phyloP scores from a whole-genome alignment of 2,113 vertebrate genomes.

The Onychostoma macrolepis region DNA sequence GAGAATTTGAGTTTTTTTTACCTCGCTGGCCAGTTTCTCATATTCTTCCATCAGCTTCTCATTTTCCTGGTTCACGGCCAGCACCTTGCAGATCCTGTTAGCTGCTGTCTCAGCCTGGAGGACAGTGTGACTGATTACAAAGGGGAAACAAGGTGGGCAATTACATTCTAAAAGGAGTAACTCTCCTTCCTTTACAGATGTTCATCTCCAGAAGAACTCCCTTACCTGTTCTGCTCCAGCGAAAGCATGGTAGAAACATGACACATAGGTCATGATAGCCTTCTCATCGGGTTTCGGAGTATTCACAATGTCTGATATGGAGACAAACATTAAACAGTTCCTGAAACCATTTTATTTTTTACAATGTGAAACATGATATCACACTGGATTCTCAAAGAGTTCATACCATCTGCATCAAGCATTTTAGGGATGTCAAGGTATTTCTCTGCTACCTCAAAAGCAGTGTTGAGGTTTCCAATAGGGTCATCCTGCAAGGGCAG shows the following conservation, averaged over 20 bases:
- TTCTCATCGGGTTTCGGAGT: conserved; percentile 91
- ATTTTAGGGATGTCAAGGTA: conserved; percentile 76
- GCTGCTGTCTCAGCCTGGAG: conserved; percentile 56
- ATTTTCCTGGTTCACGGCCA: conserved; percentile 55
- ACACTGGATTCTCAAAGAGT: not conserved
- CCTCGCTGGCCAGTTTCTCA: conserved; percentile 56
- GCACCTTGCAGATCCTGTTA: conserved; percentile 57
- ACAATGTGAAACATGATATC: not conserved
- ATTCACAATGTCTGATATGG: conserved; percentile 84
- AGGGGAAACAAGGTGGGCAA: conserved; percentile 42
- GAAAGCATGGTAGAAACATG: conserved; percentile 92
- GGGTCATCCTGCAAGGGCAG: conserved; percentile 66
- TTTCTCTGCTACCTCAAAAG: conserved; percentile 71
- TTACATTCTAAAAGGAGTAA: conserved; percentile 37
- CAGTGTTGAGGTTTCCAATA: conserved; percentile 69
- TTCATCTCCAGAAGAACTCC: not conserved
- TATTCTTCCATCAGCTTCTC: conserved; percentile 57
- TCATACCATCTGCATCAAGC: conserved; percentile 77
- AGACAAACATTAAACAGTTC: not conserved
- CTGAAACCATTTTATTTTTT: not conserved
- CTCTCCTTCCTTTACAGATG: not conserved
- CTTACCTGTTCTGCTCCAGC: conserved; percentile 88
- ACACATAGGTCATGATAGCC: conserved; percentile 92
- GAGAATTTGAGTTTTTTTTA: not conserved
- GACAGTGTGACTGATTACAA: conserved; percentile 40